Conservation (phyloP, 1,140 invertebrate species). For the Megalopta genalis region DNA sequence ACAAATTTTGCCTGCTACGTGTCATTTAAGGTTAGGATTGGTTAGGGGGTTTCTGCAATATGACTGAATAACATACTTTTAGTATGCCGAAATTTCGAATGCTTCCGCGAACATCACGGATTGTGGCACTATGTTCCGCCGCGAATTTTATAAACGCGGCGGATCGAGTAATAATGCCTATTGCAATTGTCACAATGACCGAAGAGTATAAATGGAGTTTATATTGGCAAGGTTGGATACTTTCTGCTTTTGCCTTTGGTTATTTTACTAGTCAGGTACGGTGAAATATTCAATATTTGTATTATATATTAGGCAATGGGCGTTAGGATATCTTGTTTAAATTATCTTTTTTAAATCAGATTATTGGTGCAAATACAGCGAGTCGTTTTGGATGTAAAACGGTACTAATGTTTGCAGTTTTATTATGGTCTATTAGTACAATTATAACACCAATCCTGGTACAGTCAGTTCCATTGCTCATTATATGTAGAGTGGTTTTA, state of each 20-base stretch:
- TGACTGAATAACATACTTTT: constrained; percentile 7
- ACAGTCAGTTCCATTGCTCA: constrained; percentile 83
- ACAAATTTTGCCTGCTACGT: background rate
- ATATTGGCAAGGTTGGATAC: constrained; percentile 88
- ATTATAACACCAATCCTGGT: constrained; percentile 86
- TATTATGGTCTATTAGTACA: constrained; percentile 89
- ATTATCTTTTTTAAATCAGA: constrained; percentile 72
- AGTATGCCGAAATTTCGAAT: constrained; percentile 79
- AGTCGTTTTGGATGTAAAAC: constrained; percentile 87
- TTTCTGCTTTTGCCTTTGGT: constrained; percentile 89
- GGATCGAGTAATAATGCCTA: constrained; percentile 90
- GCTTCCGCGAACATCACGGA: constrained; percentile 81
- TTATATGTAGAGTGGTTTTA: constrained; percentile 84
- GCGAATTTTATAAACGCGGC: constrained; percentile 92
- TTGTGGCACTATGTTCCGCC: constrained; percentile 86
- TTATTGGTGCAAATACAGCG: constrained; percentile 87
- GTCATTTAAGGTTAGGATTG: constrained; percentile 18
- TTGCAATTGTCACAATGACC: constrained; percentile 89
- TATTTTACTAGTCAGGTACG: constrained; percentile 89
- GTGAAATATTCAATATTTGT: constrained; percentile 42
- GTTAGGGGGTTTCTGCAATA: constrained; percentile 3
- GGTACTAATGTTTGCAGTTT: constrained; percentile 86
- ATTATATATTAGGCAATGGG: too few relatives aligned
- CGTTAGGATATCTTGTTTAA: background rate
- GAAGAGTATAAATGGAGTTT: constrained; percentile 88